Percentiles rank a stretch among this genome's conserved stretches.
phyloP scores from a whole-genome alignment of 2,797 vertebrate species.

The Pseudochirops cupreus region DNA sequence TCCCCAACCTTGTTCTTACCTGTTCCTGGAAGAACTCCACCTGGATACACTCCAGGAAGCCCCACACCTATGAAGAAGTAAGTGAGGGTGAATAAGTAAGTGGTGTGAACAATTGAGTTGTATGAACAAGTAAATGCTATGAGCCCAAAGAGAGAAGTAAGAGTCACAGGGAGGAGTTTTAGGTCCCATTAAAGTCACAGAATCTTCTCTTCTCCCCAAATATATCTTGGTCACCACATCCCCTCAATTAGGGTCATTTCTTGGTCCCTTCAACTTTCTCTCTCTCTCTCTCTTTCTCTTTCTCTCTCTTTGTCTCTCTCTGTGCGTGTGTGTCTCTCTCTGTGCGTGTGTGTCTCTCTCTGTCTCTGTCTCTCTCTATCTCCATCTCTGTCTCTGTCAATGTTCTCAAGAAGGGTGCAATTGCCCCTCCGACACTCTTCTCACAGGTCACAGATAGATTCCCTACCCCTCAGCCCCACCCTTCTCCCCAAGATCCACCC shows the following conservation, averaged over 20 bases:
- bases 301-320: too few species aligned
- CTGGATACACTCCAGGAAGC: constrained; percentile 95
- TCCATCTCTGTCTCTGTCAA: neutral
- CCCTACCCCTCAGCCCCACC: neutral
- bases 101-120: neutral
- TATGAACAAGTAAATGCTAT: neutral
- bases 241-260: neutral
- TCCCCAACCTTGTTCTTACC: constrained; percentile 83
- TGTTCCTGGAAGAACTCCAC: constrained; percentile 92
- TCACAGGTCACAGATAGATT: neutral
- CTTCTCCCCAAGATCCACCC: neutral
- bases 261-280: neutral
- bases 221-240: neutral
- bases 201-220: neutral
- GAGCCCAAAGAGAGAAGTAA: constrained; percentile 47
- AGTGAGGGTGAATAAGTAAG: neutral
- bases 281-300: too few species aligned
- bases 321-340: neutral
- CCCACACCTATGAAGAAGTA: constrained; percentile 90
- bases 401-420: neutral
- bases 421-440: neutral
- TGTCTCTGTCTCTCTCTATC: too few species aligned
- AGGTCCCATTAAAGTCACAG: neutral
- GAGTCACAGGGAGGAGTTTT: neutral
- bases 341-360: too few species aligned